Conservation (phyloP, 2,113 vertebrate species). For the Castor canadensis region DNA sequence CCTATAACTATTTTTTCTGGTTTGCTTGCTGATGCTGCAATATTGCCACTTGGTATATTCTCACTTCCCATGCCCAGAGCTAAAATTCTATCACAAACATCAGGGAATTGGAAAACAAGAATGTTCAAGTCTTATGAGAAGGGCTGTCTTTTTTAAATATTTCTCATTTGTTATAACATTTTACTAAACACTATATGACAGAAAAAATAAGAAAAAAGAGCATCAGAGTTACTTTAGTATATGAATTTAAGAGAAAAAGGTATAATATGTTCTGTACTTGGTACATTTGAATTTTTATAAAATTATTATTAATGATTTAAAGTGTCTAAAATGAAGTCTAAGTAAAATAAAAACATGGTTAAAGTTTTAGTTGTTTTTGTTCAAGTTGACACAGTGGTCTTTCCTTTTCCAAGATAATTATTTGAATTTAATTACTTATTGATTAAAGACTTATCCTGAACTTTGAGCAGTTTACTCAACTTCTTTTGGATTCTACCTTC, state of each 20-base stretch:
- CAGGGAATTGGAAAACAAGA: neutral
- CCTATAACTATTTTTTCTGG: neutral
- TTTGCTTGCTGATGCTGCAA: slow-evolving; percentile 20
- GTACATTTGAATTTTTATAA: neutral
- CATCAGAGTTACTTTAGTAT: neutral
- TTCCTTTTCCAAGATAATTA: neutral
- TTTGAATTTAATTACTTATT: neutral
- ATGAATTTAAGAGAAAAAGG: neutral
- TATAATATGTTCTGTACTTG: neutral
- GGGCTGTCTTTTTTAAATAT: slow-evolving; percentile 23
- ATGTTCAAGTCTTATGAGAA: neutral
- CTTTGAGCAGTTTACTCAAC: neutral
- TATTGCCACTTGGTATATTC: neutral
- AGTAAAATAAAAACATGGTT: neutral
- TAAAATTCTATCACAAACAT: slow-evolving; percentile 42
- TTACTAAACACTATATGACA: neutral
- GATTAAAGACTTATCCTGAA: neutral
- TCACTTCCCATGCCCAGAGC: neutral
- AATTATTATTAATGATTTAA: neutral
- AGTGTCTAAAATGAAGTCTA: neutral
- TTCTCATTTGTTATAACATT: slow-evolving; percentile 21
- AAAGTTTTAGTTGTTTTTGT: neutral
- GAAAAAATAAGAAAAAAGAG: neutral
- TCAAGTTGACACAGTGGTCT: neutral
- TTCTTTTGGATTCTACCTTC: neutral